Base-by-base conservation (phyloP, 2,888 invertebrate genomes). In the Chydorus sphaericus region DNA sequence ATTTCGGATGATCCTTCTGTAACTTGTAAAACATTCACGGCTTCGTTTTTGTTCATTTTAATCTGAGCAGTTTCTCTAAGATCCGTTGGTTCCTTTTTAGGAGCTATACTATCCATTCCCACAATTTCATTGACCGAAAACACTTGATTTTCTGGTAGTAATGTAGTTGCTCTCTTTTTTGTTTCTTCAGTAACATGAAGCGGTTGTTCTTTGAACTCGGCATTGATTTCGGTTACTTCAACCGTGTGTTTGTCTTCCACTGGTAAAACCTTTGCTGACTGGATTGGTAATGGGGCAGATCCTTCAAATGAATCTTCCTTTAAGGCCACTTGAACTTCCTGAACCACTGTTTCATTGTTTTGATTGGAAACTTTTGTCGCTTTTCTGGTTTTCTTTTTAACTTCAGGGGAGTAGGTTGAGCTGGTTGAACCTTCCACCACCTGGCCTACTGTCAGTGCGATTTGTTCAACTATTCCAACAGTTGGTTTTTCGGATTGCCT, bases 191-290 rank as follows among this genome's bases (percentile, higher is more conserved):
- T n/a, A n/a, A n/a, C n/a, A n/a, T n/a, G n/a, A n/a, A 44, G 18
- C 14, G 44, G 44, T 8, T 11, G 11, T 55, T 61, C 61, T 50
- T 57, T 62, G 29, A 71, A 70, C 37, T 68, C 68, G 14, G 67
- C 60, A 18, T 66, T 68, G 11, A 71, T 63, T 65, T 74, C 70
- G 2, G 68, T 69, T 18, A 74, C 63, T 59, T 68, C 64, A 14
- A 73, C 51, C 57, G 72, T 66, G n/a, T n/a, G n/a, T 59, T 70
- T 67, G 0, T 65, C 65, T 29, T 65, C 63, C 48, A 67, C 63
- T 53, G 61, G 60, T 30, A 52, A 63, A n/a, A 67, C 54, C 56
- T 58, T 57, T 20, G 67, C 68, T 49, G 66, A 69, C 64, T 81
- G 44, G n/a, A 23, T 44, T 23, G 44, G 44, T 11, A 23, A 23